A percentile compares a stretch with the other conserved stretches of the same genome.
These are phyloP conservation scores for Dromiciops gliroides DNA, from an alignment of 2,113 vertebrate species.

Conservation along the genomic window DNA sequence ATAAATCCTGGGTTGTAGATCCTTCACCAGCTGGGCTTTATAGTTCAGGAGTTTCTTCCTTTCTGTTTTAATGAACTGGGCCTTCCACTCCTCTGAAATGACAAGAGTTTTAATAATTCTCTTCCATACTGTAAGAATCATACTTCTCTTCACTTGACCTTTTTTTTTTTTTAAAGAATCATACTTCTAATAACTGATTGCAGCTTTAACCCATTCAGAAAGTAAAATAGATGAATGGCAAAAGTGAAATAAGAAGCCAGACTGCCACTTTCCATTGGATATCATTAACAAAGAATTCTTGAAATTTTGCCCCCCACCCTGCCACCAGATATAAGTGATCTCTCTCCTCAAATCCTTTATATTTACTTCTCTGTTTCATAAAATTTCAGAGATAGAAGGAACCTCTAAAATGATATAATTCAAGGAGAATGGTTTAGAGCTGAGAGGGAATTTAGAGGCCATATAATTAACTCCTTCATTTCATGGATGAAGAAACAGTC, in stretches of 20 bases:
- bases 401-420: neutral
- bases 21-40: conserved; percentile 85
- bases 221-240: neutral
- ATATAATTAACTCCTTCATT: neutral
- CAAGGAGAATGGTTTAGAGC: neutral
- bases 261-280: neutral
- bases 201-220: neutral
- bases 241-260: neutral
- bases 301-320: neutral
- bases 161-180: neutral
- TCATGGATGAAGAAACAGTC: neutral
- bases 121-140: neutral
- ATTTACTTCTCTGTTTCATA: neutral
- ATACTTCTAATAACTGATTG: neutral
- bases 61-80: conserved; percentile 85
- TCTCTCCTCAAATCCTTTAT: neutral
- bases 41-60: conserved; percentile 88
- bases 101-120: conserved; percentile 39
- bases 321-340: neutral
- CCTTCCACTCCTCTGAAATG: conserved; percentile 84
- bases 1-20: conserved; percentile 84
- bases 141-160: too few species aligned
- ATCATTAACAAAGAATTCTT: neutral
- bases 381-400: neutral
- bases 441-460: neutral